Evolutionary conservation across 2,113 vertebrate genomes (phyloP).

Genomic region (Oncorhynchus kisutch): DNA sequence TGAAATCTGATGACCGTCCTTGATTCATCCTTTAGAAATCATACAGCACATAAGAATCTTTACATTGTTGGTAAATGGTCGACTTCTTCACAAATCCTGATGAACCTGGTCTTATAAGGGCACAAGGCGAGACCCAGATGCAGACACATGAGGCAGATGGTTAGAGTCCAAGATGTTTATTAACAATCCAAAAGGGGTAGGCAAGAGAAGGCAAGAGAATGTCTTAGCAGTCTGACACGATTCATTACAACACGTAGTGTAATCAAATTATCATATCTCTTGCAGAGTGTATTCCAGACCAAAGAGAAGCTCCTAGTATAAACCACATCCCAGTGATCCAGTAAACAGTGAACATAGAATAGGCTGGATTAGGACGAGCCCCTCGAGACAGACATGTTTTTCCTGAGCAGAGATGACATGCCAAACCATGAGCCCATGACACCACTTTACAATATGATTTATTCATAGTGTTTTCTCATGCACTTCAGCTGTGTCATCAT

Average conservation of each 20-base stretch:
- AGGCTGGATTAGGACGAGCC: slow-evolving; percentile 22
- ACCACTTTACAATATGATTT: slow-evolving; percentile 66
- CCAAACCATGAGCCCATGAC: slow-evolving; percentile 64
- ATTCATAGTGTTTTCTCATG: slow-evolving; percentile 48
- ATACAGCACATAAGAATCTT: slow-evolving; percentile 30
- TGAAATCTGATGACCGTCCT: slow-evolving; percentile 13
- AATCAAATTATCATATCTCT: not conserved
- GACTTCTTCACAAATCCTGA: not conserved
- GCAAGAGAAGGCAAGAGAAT: not conserved
- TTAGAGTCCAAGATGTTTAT: no score
- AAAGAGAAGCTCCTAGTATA: not conserved
- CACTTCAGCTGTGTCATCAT: slow-evolving; percentile 35
- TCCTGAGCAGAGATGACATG: slow-evolving; percentile 50
- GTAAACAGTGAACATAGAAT: not conserved
- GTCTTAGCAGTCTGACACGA: not conserved
- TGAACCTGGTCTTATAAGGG: not conserved
- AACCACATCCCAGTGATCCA: not conserved
- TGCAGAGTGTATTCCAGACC: not conserved
- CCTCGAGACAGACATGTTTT: slow-evolving; percentile 60
- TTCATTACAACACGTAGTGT: not conserved
- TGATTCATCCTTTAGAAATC: slow-evolving; percentile 29
- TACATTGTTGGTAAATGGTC: not conserved
- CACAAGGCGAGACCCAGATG: no score
- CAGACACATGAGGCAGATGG: no score
- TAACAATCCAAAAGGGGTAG: no score